These are phyloP conservation scores for Formicarius rufipectus DNA, from an alignment of 2,113 vertebrate species.

Conservation along the genomic window DNA sequence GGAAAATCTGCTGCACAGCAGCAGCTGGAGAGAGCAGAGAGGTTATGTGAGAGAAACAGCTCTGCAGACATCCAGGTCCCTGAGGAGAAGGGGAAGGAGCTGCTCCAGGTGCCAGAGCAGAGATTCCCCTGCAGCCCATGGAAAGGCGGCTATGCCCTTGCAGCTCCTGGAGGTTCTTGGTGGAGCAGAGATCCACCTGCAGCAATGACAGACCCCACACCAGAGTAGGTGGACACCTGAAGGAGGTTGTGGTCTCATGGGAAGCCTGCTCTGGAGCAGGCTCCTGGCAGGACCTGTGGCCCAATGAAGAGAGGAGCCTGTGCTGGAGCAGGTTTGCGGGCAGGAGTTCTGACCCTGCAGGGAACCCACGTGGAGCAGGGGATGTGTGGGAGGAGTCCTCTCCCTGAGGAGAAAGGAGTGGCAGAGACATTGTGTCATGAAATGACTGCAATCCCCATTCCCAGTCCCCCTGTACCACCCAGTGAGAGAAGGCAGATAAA, in stretches of 20 bases:
- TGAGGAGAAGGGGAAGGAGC: not conserved
- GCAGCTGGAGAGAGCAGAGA: not conserved
- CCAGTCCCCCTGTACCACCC: too few species aligned
- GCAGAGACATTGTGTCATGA: accelerated
- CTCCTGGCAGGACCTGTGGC: not conserved
- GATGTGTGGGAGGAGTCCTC: not conserved
- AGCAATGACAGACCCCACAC: not conserved
- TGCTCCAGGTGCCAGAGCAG: not conserved
- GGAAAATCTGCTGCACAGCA: not conserved
- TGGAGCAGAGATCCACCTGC: not conserved
- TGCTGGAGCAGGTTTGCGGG: not conserved
- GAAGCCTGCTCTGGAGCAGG: not conserved
- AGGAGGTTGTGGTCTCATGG: not conserved
- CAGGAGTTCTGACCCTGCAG: accelerated
- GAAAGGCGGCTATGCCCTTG: not conserved
- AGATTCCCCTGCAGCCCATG: not conserved
- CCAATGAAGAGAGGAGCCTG: not conserved
- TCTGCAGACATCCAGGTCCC: not conserved
- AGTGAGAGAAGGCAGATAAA: not conserved
- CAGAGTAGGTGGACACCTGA: not conserved
- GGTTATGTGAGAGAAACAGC: not conserved
- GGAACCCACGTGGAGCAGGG: not conserved
- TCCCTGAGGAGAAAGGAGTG: not conserved
- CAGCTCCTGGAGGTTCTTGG: not conserved
- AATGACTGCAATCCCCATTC: not conserved